A percentile compares a stretch with the other conserved stretches of the same genome.
Evolutionary conservation across 2,888 invertebrate species (phyloP).

Genomic region (Mimachlamys varia): DNA sequence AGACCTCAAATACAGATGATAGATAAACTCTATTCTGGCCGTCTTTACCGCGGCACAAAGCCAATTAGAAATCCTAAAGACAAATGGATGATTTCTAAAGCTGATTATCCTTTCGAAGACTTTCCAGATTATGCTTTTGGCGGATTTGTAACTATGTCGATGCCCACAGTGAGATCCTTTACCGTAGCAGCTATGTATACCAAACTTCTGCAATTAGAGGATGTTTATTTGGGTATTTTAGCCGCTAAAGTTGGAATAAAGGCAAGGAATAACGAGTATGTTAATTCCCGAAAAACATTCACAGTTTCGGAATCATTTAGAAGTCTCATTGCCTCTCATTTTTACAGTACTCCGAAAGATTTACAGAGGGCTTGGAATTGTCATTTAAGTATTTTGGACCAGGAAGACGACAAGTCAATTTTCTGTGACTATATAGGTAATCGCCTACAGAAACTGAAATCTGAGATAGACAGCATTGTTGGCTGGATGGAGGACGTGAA

Average conservation of each 20-base stretch:
- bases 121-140: neutral
- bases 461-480: neutral
- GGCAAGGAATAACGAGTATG: neutral
- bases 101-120: neutral
- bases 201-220: neutral
- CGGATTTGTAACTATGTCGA: neutral
- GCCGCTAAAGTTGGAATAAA: neutral
- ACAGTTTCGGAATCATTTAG: neutral
- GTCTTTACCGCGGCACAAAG: neutral
- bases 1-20: neutral
- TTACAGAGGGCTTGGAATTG: conserved; percentile 8
- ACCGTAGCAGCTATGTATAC: neutral
- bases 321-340: neutral
- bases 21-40: neutral
- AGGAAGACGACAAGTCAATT: neutral
- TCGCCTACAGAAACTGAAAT: neutral
- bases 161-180: neutral
- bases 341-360: neutral
- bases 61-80: neutral
- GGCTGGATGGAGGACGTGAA: conserved; percentile 2
- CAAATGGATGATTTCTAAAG: neutral
- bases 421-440: conserved; percentile 5
- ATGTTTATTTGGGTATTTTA: neutral
- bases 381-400: conserved; percentile 8
- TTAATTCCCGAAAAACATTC: neutral